Base-by-base conservation (phyloP, 2,113 vertebrate genomes). In the Dasyornis broadbenti region DNA sequence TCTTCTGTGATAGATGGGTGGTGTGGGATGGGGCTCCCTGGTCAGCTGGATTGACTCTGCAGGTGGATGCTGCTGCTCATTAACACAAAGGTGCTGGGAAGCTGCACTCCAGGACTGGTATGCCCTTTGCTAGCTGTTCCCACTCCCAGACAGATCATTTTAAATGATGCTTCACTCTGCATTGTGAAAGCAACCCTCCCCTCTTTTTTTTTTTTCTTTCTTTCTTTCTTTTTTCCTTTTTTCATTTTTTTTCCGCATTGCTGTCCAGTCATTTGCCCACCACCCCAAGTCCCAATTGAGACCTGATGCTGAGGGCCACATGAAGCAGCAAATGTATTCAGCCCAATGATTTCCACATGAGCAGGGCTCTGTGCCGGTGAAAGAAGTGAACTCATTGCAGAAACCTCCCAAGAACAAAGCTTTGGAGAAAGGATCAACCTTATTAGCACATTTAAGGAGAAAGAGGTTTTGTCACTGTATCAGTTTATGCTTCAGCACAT, bases 371-470 rank as follows among this genome's bases (percentile, higher is more conserved):
- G 81, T 92, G 81, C 75, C 0, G 18, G 56, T 83, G 87, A 96
- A 97, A 96, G 94, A 78, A 10, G 16, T 86, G 94, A 96, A 96
- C 94, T 95, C 93, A 91, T 84, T 96, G 89, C 94, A 91, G 91
- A 94, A 96, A 92, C 91, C 86, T 92, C 86, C 85, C 89, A 94
- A 89, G 89, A 93, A 90, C 90, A 95, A 92, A 90, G 94, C 92
- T 86, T 88, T 89, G 72, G 81, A 93, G 89, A 95, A 92, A 88
- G 93, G 91, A 97, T 92, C 96, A 97, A 89, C 95, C 92, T 95
- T 96, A 96, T 97, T 97, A 96, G 93, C 96, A 96, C 94, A 95
- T 86, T 96, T 83, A 93, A 94, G 92, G 89, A 96, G 86, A 88
- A 92, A 94, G 52, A 72, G 63, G 65, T 85, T 90, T 97, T 97